Percentiles rank a stretch among this genome's conserved stretches.
These are phyloP conservation scores for Penaeus chinensis DNA, from an alignment of 1,140 invertebrate genomes.

Conservation along the genomic window DNA sequence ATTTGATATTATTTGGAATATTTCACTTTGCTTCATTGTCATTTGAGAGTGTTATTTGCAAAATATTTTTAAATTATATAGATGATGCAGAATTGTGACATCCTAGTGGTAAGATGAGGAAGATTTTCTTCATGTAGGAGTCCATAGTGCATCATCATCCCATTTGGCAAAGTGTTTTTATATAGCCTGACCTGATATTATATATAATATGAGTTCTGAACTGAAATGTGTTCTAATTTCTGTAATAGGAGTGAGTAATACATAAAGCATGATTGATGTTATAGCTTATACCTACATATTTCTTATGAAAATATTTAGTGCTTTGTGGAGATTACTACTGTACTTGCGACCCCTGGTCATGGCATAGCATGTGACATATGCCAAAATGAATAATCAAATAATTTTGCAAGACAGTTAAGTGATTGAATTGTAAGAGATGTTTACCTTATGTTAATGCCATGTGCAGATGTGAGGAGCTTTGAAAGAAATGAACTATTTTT, in stretches of 20 bases:
- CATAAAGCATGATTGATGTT: conserved; percentile 24
- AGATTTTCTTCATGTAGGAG: too few species aligned
- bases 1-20: too few species aligned
- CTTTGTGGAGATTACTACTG: not conserved
- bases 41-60: too few species aligned
- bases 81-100: too few species aligned
- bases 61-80: too few species aligned
- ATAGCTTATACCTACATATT: not conserved
- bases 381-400: not conserved
- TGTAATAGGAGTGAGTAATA: not conserved
- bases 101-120: too few species aligned
- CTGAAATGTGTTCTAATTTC: not conserved
- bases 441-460: not conserved
- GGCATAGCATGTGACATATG: not conserved
- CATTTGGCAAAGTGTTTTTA: too few species aligned
- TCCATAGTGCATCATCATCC: too few species aligned
- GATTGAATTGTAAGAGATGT: conserved; percentile 8
- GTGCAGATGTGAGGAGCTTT: conserved; percentile 47
- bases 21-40: too few species aligned
- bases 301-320: not conserved
- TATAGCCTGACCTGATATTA: not conserved
- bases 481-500: conserved; percentile 54
- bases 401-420: conserved; percentile 31
- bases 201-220: conserved; percentile 1
- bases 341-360: not conserved